Evolutionary conservation across 2,888 invertebrate species (phyloP).

Genomic region (Drosophila maculinotata): DNA sequence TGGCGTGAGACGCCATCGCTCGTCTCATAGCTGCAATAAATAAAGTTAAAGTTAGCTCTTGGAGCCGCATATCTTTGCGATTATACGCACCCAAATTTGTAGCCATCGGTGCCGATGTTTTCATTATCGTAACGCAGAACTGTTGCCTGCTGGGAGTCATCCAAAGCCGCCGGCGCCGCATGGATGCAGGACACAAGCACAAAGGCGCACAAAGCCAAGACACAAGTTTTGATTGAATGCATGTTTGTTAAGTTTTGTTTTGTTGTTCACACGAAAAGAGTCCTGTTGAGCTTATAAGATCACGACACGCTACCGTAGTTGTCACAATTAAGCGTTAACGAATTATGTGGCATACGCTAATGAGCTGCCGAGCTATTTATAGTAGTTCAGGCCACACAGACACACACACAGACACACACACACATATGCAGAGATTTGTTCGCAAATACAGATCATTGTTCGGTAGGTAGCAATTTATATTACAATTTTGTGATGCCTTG

Average conservation of each 20-base stretch:
- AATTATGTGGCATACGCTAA: constrained; percentile 60
- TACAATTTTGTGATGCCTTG: not conserved
- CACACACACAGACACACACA: constrained; percentile 8
- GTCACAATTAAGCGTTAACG: constrained; percentile 66
- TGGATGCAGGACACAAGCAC: constrained; percentile 55
- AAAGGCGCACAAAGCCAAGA: constrained; percentile 67
- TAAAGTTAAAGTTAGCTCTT: not conserved
- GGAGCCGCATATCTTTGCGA: not conserved
- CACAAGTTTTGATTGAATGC: constrained; percentile 65
- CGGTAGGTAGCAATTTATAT: not conserved
- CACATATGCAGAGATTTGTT: not conserved
- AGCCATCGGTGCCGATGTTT: constrained; percentile 80
- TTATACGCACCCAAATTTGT: constrained; percentile 76
- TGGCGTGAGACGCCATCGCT: constrained; percentile 85
- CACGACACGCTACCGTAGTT: constrained; percentile 54
- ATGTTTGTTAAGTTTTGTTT: no score
- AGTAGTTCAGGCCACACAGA: constrained; percentile 35
- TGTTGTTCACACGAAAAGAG: not conserved
- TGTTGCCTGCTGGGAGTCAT: constrained; percentile 86
- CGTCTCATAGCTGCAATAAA: constrained; percentile 83
- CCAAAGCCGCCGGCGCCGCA: constrained; percentile 76
- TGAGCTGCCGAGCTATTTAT: constrained; percentile 65
- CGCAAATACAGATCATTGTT: not conserved
- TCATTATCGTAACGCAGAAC: constrained; percentile 87
- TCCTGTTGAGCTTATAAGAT: constrained; percentile 1